Evolutionary conservation across 2,888 invertebrate species (phyloP).

Genomic region (Adelognathus sp.): DNA sequence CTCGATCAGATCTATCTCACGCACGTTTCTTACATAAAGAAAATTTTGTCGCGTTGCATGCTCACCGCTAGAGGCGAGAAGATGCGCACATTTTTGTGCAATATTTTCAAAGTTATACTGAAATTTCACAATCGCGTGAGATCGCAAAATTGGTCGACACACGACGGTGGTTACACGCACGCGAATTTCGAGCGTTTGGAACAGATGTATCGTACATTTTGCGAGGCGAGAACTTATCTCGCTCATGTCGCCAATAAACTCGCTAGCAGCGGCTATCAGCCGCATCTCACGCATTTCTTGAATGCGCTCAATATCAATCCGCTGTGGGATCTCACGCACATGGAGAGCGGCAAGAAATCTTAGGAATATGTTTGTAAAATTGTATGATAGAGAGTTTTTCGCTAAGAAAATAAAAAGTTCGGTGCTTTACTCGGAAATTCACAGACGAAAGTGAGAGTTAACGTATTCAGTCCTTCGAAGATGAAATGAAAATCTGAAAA

Average conservation of each 20-base stretch:
- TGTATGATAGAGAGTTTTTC: too few species aligned
- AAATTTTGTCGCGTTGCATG: constrained; percentile 88
- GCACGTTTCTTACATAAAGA: constrained; percentile 89
- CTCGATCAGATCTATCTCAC: constrained; percentile 88
- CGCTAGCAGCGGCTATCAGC: constrained; percentile 86
- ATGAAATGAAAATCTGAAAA: too few species aligned
- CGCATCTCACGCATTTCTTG: constrained; percentile 85
- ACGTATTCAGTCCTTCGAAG: too few species aligned
- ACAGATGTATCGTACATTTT: constrained; percentile 85
- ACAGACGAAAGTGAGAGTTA: too few species aligned
- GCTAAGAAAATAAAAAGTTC: background rate
- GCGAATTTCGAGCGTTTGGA: constrained; percentile 84
- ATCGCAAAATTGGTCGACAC: constrained; percentile 84
- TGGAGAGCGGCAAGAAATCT: constrained; percentile 26
- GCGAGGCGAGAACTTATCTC: constrained; percentile 84
- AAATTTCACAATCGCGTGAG: constrained; percentile 86
- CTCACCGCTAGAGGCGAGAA: constrained; percentile 87
- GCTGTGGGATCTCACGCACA: constrained; percentile 66
- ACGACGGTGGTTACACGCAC: constrained; percentile 82
- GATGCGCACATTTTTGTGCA: constrained; percentile 87
- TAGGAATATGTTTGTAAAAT: constrained; percentile 2
- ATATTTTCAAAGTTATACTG: constrained; percentile 88
- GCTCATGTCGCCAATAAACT: constrained; percentile 85
- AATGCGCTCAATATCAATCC: constrained; percentile 87
- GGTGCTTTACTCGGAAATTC: too few species aligned